Base-by-base conservation (phyloP, 2,797 vertebrate species). In the Chaetodon trifasciatus region DNA sequence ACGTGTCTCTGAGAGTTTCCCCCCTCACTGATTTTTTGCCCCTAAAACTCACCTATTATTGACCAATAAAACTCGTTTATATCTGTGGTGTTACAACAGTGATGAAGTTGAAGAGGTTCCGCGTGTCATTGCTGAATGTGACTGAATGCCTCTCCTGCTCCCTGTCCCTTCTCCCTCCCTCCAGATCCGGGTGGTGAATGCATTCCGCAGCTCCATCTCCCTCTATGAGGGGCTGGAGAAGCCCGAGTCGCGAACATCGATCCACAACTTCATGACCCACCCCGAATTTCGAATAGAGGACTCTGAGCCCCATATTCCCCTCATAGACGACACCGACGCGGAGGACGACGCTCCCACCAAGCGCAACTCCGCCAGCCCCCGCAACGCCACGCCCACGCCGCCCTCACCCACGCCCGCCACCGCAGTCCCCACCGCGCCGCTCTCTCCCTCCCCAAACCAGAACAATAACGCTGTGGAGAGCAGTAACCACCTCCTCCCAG, bases 111-210 rank as follows among this genome's bases (percentile, higher is more conserved):
- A 73, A 63, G 52, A 58, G 21, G 0, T n/a, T 32, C 35, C 57
- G 0, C 23, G 70, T 86, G 11, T 87, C 86, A 49, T 61, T 89
- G 1, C 71, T 8, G 40, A 66, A 52, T 57, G 81, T 71, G 49
- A 76, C 89, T 96, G 86, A 96, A 81, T 28, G 11, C 55, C 67
- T 81, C 8, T 72, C 74, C 82, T 60, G 2, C 50, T 35, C 56
- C 70, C 65, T 86, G 53, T 85, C 64, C 58, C 76, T 50, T 78
- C 74, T 82, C 70, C 60, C 62, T 64, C 78, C 82, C 71, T 81
- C 82, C 97, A 99, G 98, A 99, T 99, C 96, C 97, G 98, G 96
- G 98, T 99, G 97, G 98, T 99, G 97, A 99, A 99, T 96, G 98
- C 98, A 95, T 99, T 99, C 99, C 98, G 98, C 97, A 99, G 97